These are phyloP conservation scores for Epinotia bilunana DNA, from an alignment of 2,888 invertebrate species.

Conservation along the genomic window DNA sequence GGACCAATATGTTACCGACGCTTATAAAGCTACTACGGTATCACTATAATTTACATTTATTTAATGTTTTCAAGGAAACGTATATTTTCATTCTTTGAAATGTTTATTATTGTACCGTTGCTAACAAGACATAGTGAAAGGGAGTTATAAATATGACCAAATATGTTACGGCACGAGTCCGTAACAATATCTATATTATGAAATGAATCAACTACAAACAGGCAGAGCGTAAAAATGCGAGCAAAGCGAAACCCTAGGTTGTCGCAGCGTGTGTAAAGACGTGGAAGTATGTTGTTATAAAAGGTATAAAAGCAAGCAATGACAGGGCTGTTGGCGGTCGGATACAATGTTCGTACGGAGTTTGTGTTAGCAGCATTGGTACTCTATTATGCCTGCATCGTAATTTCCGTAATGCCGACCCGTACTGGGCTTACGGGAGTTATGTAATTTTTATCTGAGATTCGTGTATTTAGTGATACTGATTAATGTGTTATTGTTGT, in stretches of 20 bases:
- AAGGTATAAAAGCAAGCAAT: conserved; percentile 46
- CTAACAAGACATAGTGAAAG: too few species aligned
- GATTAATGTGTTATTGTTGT: conserved; percentile 5
- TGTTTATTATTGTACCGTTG: too few species aligned
- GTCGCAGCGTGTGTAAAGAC: conserved; percentile 37
- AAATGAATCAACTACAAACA: not conserved
- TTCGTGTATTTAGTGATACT: conserved; percentile 19
- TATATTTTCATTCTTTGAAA: too few species aligned
- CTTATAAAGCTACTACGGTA: too few species aligned
- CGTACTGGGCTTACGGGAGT: conserved; percentile 10
- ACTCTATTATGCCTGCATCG: conserved; percentile 33
- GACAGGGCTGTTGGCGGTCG: conserved; percentile 40
- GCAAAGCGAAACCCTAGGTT: conserved; percentile 26
- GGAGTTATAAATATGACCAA: too few species aligned
- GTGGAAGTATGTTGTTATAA: conserved; percentile 47
- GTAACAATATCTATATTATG: not conserved
- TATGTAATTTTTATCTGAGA: conserved; percentile 26
- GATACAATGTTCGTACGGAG: conserved; percentile 35
- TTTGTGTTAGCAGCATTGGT: conserved; percentile 28
- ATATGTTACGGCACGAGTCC: too few species aligned
- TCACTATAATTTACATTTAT: too few species aligned
- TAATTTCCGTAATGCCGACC: conserved; percentile 21
- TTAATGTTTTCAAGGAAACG: too few species aligned
- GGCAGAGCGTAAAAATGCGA: not conserved
- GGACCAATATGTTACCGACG: too few species aligned